Percentiles rank a stretch among this genome's conserved stretches.
Evolutionary conservation across 1,140 invertebrate species (phyloP).

Genomic region (Anastrepha obliqua): DNA sequence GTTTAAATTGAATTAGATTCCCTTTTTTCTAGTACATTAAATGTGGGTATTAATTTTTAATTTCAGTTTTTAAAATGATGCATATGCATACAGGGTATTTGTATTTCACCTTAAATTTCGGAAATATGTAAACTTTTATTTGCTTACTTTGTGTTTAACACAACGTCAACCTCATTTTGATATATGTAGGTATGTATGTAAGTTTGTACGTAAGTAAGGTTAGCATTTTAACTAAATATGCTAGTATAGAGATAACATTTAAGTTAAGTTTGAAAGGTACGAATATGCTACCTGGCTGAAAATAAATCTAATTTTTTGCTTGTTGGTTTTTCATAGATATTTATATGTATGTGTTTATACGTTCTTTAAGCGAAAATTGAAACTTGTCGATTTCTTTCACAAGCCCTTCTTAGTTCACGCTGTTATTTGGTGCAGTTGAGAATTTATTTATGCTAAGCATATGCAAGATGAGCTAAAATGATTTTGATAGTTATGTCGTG

Average conservation of each 20-base stretch:
- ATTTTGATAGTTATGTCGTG: neutral
- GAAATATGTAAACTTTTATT: too few relatives aligned
- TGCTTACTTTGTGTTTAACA: neutral
- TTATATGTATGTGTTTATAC: neutral
- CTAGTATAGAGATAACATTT: neutral
- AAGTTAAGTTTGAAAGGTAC: neutral
- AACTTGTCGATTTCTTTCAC: neutral
- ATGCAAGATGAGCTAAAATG: slow-evolving; percentile 31
- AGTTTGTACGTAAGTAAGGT: neutral
- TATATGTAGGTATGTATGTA: neutral
- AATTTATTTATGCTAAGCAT: neutral
- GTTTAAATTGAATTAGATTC: neutral
- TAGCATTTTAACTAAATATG: neutral
- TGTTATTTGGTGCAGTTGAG: slow-evolving; percentile 25
- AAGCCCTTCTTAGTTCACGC: neutral
- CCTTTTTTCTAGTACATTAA: neutral
- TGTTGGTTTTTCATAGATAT: too few relatives aligned
- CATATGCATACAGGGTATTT: neutral
- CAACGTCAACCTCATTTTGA: neutral
- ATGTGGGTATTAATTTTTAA: neutral
- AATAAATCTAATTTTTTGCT: too few relatives aligned
- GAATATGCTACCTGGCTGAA: neutral
- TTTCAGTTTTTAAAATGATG: slow-evolving; percentile 10
- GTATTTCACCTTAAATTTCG: neutral
- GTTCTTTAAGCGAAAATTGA: neutral